These are phyloP conservation scores for Sinocyclocheilus maitianheensis DNA, from an alignment of 2,113 vertebrate genomes.

Conservation along the genomic window DNA sequence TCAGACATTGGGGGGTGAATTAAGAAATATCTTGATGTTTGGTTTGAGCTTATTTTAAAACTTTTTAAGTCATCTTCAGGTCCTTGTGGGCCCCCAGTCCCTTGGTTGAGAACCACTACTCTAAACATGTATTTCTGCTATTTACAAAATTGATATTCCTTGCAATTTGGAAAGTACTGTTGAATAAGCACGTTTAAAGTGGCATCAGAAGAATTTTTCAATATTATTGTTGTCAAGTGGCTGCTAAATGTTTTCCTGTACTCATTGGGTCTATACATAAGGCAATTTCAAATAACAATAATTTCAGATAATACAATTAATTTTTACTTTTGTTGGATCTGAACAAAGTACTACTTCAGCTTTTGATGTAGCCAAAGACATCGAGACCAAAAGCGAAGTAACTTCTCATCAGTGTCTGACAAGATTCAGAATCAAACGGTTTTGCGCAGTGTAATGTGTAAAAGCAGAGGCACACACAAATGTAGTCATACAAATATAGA, in stretches of 20 bases:
- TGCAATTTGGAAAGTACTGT: background rate
- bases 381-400: background rate
- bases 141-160: background rate
- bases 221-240: no score
- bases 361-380: background rate
- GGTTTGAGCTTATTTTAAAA: no score
- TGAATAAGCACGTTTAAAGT: background rate
- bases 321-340: background rate
- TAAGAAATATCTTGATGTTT: background rate
- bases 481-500: background rate
- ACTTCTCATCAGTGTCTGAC: background rate
- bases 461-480: background rate
- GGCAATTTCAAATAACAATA: constrained; percentile 9
- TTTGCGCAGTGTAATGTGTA: background rate
- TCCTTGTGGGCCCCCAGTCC: background rate
- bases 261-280: constrained; percentile 16
- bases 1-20: background rate
- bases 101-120: background rate
- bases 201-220: background rate
- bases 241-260: constrained; percentile 19
- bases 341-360: background rate
- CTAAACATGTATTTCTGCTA: background rate
- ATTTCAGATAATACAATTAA: background rate
- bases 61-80: background rate
- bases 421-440: constrained; percentile 5